These are phyloP conservation scores for Gasteruption jaculator DNA, from an alignment of 2,888 invertebrate species.

Conservation along the genomic window DNA sequence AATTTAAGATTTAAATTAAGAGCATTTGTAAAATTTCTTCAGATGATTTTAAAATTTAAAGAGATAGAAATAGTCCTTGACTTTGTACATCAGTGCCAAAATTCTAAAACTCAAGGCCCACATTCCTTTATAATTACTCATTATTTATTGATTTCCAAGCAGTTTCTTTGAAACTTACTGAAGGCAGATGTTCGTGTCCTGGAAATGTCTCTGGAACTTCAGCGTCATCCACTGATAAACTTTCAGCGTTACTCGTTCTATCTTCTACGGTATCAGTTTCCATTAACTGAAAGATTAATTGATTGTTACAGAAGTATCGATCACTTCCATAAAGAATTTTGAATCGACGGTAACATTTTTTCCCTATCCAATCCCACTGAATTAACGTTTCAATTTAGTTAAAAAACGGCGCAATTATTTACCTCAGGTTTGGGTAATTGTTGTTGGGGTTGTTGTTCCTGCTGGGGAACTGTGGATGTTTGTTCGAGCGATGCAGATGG, in stretches of 20 bases:
- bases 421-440: constrained; percentile 35
- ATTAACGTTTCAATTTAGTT: background rate
- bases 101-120: too few species aligned
- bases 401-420: constrained; percentile 9
- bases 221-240: constrained; percentile 32
- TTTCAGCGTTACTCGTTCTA: constrained; percentile 28
- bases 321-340: constrained; percentile 9
- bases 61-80: background rate
- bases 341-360: constrained; percentile 22
- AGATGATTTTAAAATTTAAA: too few species aligned
- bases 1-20: too few species aligned
- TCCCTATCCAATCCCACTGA: constrained; percentile 7
- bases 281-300: constrained; percentile 49
- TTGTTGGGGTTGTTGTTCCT: constrained; percentile 19
- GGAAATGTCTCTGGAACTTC: constrained; percentile 40
- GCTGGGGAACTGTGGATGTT: constrained; percentile 9
- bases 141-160: too few species aligned
- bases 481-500: constrained; percentile 16
- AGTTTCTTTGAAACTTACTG: too few species aligned
- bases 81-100: constrained; percentile 13
- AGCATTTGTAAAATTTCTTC: too few species aligned
- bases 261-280: constrained; percentile 52
- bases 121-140: too few species aligned
- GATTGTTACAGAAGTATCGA: background rate
- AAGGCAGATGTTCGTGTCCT: constrained; percentile 40